These are phyloP conservation scores for Chionomys nivalis DNA, from an alignment of 2,113 vertebrate genomes.

Conservation along the genomic window DNA sequence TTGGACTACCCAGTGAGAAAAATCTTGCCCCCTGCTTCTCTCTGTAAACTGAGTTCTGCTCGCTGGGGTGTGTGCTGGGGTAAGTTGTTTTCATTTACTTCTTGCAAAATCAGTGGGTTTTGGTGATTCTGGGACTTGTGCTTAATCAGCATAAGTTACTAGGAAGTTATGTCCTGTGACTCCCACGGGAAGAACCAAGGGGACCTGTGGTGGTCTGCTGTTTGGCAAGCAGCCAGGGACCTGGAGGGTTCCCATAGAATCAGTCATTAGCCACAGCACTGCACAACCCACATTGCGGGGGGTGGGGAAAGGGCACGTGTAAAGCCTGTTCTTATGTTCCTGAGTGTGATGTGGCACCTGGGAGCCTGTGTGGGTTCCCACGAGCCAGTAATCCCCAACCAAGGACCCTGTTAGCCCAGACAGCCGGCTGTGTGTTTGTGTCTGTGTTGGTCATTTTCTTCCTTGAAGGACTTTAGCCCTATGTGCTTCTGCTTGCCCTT, in stretches of 20 bases:
- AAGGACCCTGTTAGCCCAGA: background rate
- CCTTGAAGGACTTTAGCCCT: background rate
- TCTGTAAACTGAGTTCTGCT: slow-evolving; percentile 91
- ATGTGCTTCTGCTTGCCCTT: background rate
- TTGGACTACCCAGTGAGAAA: slow-evolving; percentile 90
- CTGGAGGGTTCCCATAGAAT: background rate
- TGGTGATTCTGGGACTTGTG: background rate
- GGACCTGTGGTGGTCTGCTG: accelerated
- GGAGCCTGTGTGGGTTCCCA: background rate
- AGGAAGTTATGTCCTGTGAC: background rate
- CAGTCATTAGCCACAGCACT: accelerated
- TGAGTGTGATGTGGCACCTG: background rate
- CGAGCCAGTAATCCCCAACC: too few relatives aligned
- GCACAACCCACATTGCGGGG: accelerated
- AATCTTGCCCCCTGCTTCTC: slow-evolving; percentile 88
- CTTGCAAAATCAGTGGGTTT: background rate
- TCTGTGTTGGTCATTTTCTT: background rate
- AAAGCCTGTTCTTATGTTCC: background rate
- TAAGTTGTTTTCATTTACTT: slow-evolving; percentile 82
- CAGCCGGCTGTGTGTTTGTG: accelerated
- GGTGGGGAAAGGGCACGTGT: too few relatives aligned
- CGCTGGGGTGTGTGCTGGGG: slow-evolving; percentile 97
- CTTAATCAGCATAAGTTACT: background rate
- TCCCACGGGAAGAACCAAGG: background rate
- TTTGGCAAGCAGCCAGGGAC: background rate